These are phyloP conservation scores for Podarcis lilfordi DNA, from an alignment of 2,797 vertebrate genomes.

Conservation along the genomic window DNA sequence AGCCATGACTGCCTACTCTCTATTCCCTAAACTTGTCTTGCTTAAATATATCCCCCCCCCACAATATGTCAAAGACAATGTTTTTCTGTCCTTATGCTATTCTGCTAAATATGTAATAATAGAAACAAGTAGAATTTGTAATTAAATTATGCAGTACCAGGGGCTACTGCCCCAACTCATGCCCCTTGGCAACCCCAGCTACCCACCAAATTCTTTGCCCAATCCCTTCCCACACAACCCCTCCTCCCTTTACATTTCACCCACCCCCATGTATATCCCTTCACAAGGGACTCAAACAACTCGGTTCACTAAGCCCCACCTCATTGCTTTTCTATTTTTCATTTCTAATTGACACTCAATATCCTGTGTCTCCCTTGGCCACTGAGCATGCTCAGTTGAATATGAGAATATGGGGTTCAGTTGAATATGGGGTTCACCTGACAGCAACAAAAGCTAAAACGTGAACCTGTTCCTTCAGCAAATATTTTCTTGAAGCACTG, in stretches of 20 bases:
- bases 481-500: not conserved
- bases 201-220: too few relatives aligned
- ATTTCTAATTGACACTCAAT: not conserved
- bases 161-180: too few relatives aligned
- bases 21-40: not conserved
- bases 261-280: too few relatives aligned
- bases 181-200: too few relatives aligned
- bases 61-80: not conserved
- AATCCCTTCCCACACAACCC: too few relatives aligned
- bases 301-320: not conserved
- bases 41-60: not conserved
- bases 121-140: not conserved
- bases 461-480: not conserved
- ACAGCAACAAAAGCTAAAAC: not conserved
- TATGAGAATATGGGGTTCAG: not conserved
- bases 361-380: not conserved
- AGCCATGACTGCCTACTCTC: not conserved
- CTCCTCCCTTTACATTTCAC: too few relatives aligned
- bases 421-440: not conserved
- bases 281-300: not conserved
- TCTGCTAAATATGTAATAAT: not conserved
- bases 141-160: too few relatives aligned
- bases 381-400: not conserved
- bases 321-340: not conserved
- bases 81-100: not conserved